phyloP scores from a whole-genome alignment of 2,797 vertebrate species.

The Oreochromis mossambicus region DNA sequence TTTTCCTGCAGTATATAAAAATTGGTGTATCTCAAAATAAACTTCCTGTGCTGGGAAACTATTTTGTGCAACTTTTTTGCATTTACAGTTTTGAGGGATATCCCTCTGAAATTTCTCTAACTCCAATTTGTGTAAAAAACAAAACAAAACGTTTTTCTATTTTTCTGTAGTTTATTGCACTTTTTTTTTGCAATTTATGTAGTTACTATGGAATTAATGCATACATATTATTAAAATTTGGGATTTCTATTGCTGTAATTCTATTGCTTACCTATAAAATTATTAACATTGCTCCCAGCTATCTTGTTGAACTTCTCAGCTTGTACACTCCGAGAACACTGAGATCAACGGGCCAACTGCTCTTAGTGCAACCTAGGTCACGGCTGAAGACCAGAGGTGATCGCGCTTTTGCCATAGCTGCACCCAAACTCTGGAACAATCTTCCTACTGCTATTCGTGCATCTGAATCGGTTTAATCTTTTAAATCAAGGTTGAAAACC shows the following conservation, averaged over 20 bases:
- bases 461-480: neutral
- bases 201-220: neutral
- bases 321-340: neutral
- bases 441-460: neutral
- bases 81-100: neutral
- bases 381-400: neutral
- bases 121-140: neutral
- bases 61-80: neutral
- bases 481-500: neutral
- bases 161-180: neutral
- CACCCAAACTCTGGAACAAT: neutral
- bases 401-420: neutral
- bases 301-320: neutral
- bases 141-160: accelerated
- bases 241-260: neutral
- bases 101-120: neutral
- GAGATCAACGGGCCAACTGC: neutral
- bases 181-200: neutral
- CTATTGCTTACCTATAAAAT: neutral
- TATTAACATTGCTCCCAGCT: neutral
- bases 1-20: neutral
- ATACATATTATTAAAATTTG: neutral
- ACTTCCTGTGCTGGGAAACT: neutral
- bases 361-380: neutral
- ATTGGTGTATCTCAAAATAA: neutral